A percentile compares a stretch with the other conserved stretches of the same genome.
These are phyloP conservation scores for Armadillidium nasatum DNA, from an alignment of 1,140 invertebrate species.

Conservation along the genomic window DNA sequence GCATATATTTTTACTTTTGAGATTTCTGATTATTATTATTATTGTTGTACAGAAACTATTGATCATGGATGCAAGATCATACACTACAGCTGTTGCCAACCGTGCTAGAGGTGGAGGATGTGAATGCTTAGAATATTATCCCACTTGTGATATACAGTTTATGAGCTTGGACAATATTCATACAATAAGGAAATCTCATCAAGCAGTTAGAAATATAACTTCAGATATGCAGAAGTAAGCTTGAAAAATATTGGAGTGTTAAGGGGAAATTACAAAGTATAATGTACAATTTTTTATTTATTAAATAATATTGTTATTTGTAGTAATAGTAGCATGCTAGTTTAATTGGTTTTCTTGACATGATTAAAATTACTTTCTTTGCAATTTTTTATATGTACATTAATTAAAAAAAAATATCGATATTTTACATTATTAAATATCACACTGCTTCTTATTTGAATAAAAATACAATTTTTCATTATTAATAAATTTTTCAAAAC, in stretches of 20 bases:
- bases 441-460: no score
- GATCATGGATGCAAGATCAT: slow-evolving; percentile 91
- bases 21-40: slow-evolving; percentile 40
- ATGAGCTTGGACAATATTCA: slow-evolving; percentile 97
- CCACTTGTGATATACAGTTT: slow-evolving; percentile 87
- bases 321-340: no score
- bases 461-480: no score
- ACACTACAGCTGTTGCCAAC: slow-evolving; percentile 91
- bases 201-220: slow-evolving; percentile 49
- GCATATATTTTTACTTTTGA: slow-evolving; percentile 29
- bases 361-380: no score
- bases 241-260: neutral
- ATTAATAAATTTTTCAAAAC: no score
- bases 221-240: slow-evolving; percentile 38
- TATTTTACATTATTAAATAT: no score
- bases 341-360: no score
- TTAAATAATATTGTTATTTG: neutral
- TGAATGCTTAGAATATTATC: slow-evolving; percentile 93
- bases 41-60: slow-evolving; percentile 65
- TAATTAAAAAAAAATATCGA: no score
- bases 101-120: slow-evolving; percentile 90
- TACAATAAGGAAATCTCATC: slow-evolving; percentile 71
- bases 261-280: slow-evolving; percentile 8
- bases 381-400: no score
- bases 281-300: neutral